Conservation (phyloP, 2,797 vertebrate species). For the Darevskia nairensis region DNA sequence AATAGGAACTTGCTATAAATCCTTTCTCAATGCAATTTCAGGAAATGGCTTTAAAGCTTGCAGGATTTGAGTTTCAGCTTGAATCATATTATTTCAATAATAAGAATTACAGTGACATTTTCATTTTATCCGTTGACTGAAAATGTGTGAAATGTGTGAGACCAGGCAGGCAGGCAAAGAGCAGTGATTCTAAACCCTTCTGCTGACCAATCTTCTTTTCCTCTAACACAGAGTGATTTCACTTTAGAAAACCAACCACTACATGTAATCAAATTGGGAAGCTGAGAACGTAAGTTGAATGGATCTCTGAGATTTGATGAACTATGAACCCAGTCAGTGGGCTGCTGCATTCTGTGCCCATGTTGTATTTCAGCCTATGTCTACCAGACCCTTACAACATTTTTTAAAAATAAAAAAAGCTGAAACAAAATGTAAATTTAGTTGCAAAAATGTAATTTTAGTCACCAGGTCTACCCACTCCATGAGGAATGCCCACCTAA, state of each 20-base stretch:
- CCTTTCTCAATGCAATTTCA: neutral
- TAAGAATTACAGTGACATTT: conserved; percentile 9
- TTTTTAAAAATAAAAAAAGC: neutral
- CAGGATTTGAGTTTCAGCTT: neutral
- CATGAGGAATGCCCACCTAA: neutral
- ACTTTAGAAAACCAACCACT: neutral
- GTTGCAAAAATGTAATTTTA: neutral
- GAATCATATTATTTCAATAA: neutral
- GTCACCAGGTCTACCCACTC: too few relatives aligned
- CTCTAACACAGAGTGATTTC: neutral
- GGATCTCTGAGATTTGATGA: neutral
- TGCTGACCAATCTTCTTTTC: neutral
- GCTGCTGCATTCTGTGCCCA: neutral
- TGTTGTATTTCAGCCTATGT: neutral
- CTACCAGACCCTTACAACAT: neutral
- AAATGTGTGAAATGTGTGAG: neutral
- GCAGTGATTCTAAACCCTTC: neutral
- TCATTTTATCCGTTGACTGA: neutral
- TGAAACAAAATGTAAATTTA: neutral
- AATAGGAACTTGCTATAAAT: neutral
- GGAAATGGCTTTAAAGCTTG: neutral
- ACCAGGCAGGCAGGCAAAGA: neutral
- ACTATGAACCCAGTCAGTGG: neutral
- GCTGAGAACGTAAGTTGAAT: neutral
- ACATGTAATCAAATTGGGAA: too few relatives aligned